These are phyloP conservation scores for Drosophila heteroneura DNA, from an alignment of 2,888 invertebrate species.

Conservation along the genomic window DNA sequence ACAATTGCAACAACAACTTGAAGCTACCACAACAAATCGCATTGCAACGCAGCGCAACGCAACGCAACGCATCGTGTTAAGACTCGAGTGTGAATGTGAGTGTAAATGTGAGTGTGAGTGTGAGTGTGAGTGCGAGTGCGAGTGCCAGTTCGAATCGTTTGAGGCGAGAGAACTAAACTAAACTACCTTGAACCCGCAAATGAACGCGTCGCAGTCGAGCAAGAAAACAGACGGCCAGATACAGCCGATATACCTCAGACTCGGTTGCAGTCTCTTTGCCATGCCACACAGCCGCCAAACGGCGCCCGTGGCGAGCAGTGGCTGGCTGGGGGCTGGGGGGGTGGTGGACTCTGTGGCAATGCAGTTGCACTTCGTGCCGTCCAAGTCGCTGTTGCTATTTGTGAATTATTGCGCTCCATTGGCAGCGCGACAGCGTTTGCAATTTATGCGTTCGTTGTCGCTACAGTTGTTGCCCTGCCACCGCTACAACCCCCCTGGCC, in stretches of 20 bases:
- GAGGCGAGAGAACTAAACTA: conserved; percentile 67
- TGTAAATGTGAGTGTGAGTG: neutral
- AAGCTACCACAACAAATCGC: conserved; percentile 36
- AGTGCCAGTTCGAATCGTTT: conserved; percentile 31
- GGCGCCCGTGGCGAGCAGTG: conserved; percentile 20
- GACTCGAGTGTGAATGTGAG: conserved; percentile 10
- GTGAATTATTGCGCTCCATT: conserved; percentile 79
- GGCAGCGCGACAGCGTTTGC: conserved; percentile 73
- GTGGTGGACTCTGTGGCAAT: conserved; percentile 23
- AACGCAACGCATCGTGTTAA: conserved; percentile 26
- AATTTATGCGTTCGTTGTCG: conserved; percentile 80
- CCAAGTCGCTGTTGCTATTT: conserved; percentile 65
- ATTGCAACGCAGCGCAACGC: conserved; percentile 6
- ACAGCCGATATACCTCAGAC: conserved; percentile 34
- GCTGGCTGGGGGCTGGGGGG: neutral
- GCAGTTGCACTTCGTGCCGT: conserved; percentile 59
- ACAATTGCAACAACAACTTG: conserved; percentile 8
- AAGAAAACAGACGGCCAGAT: conserved; percentile 37
- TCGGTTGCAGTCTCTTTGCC: neutral
- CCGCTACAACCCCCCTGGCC: neutral
- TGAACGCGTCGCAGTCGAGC: conserved; percentile 50
- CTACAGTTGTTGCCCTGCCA: conserved; percentile 32
- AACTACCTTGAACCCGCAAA: conserved; percentile 76
- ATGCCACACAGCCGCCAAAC: neutral
- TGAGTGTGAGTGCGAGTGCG: conserved; percentile 5